Evolutionary conservation across 2,113 vertebrate species (phyloP), one percentile per base, ranked within the genome.

Genomic region (Toxotes chatareus): DNA sequence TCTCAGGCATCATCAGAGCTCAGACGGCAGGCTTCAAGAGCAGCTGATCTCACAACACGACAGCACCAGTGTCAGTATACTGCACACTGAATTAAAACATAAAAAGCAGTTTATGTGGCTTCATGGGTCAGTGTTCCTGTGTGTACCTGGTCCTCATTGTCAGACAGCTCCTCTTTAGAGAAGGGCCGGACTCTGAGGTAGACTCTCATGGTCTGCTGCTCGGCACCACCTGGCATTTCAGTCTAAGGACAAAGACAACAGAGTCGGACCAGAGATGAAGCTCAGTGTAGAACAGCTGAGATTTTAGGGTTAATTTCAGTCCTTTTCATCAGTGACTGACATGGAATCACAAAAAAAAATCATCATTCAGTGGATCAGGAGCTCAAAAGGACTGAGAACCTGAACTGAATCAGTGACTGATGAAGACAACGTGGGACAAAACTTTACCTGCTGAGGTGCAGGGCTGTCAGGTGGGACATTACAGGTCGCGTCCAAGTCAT

Each of bases 171-270:
- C 60, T 94, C 90, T 68, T 94, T 59, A 40, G 95, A 96, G 78
- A 97, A 97, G 0, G 97, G 97, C 0, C 96, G 85, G 38, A 98
- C 91, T 90, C 96, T 80, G 81, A 98, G 91, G 79, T 96, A 98
- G 27, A 97, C 97, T 42, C 93, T 95, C 90, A 98, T 90, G 49
- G 86, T 88, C 70, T 95, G 96, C 73, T 87, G 92, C 42, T 94
- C 94, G 12, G 85, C 34, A n/a, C 34, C 68, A 6, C 73, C 63
- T 0, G 55, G 31, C 5, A 75, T 27, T 17, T 95, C 82, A 80
- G 65, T 80, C 94, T 96, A 38, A 4, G 79, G 36, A 56, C 21
- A 42, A 40, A 8, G 36, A 80, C 12, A 13, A 34, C 7, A 47
- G 27, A 27, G 7, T 21, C 66, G 84, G 31, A 61, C 13, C 11